Conservation (phyloP, 2,888 invertebrate genomes). For the Germaria angustata region DNA sequence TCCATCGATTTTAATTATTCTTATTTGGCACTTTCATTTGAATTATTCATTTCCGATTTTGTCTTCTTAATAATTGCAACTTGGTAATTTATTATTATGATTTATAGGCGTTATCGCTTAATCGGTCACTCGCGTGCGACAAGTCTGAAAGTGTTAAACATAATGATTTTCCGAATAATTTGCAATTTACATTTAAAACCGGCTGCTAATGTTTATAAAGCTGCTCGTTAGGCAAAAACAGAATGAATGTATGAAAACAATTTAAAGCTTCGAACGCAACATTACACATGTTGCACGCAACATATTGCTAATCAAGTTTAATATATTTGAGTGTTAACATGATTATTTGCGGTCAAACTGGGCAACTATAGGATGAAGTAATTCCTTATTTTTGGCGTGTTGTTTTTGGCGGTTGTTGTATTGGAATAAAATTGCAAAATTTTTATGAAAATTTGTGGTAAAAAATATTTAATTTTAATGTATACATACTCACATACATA, state of each 20-base stretch:
- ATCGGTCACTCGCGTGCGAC: not conserved
- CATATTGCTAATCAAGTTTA: not conserved
- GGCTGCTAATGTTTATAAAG: slow-evolving; percentile 16
- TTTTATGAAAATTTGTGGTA: too few relatives aligned
- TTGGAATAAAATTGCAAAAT: too few relatives aligned
- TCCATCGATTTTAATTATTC: too few relatives aligned
- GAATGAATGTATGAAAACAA: not conserved
- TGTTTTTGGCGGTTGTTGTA: too few relatives aligned
- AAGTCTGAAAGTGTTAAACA: slow-evolving; percentile 48
- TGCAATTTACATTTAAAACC: slow-evolving; percentile 46
- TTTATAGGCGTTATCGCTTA: not conserved
- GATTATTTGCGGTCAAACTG: too few relatives aligned
- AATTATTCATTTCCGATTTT: too few relatives aligned
- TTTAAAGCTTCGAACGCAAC: not conserved
- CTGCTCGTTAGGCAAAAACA: slow-evolving; percentile 5
- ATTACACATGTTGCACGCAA: not conserved
- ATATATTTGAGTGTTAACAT: too few relatives aligned
- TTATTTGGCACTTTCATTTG: slow-evolving; percentile 41
- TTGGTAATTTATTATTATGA: not conserved
- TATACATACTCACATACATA: too few relatives aligned
- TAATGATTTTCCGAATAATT: slow-evolving; percentile 45
- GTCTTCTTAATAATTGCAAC: not conserved
- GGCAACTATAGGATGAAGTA: too few relatives aligned
- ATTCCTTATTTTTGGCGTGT: too few relatives aligned
- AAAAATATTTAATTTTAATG: too few relatives aligned